Evolutionary conservation across 1,140 invertebrate genomes (phyloP).

Genomic region (Odontomachus brunneus): DNA sequence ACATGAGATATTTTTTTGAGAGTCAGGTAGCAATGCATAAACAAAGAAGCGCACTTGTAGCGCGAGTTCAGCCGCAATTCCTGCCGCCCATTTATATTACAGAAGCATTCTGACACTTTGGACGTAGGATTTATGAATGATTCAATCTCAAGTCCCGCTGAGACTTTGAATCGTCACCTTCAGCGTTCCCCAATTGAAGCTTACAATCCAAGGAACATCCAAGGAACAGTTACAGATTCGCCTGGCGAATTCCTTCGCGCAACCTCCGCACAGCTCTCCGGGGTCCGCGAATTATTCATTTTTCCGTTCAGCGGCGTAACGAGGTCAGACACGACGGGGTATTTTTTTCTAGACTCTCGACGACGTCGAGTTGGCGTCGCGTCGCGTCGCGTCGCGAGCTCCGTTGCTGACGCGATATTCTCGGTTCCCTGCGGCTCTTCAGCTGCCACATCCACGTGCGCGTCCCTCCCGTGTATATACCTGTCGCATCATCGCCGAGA

Average conservation of each 20-base stretch:
- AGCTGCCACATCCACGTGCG: slow-evolving; percentile 24
- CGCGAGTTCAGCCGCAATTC: too few relatives aligned
- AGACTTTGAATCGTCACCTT: too few relatives aligned
- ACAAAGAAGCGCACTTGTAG: too few relatives aligned
- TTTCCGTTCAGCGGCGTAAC: not conserved
- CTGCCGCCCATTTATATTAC: too few relatives aligned
- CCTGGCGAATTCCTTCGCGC: not conserved
- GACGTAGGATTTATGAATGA: too few relatives aligned
- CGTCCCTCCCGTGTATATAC: not conserved
- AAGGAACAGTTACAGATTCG: too few relatives aligned
- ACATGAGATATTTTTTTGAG: slow-evolving; percentile 2
- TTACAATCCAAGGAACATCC: too few relatives aligned
- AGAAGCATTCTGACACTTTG: too few relatives aligned
- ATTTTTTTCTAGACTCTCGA: slow-evolving; percentile 39
- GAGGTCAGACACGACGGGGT: not conserved
- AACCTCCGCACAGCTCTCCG: not conserved
- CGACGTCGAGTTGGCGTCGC: too few relatives aligned
- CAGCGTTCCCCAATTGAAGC: too few relatives aligned
- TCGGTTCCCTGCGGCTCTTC: slow-evolving; percentile 12
- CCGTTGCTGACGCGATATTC: slow-evolving; percentile 10
- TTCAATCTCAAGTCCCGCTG: too few relatives aligned
- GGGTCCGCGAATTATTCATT: slow-evolving; percentile 3
- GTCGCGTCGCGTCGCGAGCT: not conserved
- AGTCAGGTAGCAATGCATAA: slow-evolving; percentile 10
- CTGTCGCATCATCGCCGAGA: slow-evolving; percentile 20